phyloP scores from a whole-genome alignment of 2,113 vertebrate genomes.

The Hemichromis elongatus region DNA sequence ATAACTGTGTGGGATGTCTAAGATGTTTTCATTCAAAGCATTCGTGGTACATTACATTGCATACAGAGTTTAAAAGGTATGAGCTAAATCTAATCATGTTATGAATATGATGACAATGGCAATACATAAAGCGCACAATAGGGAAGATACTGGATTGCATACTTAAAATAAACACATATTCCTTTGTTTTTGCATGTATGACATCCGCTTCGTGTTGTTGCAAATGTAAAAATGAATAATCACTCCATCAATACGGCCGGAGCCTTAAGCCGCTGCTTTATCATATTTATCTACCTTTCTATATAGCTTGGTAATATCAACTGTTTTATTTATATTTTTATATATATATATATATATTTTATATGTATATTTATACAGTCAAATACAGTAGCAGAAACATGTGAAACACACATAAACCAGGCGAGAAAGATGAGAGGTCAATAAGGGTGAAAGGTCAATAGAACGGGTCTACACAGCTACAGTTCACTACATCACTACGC shows the following conservation, averaged over 20 bases:
- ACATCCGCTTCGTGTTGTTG: constrained; percentile 1
- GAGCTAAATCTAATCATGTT: constrained; percentile 25
- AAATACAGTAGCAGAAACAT: constrained; percentile 61
- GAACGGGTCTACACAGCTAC: constrained; percentile 67
- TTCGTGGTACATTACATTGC: constrained; percentile 35
- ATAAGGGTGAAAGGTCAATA: constrained; percentile 52
- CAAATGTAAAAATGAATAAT: constrained; percentile 17
- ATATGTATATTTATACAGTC: constrained; percentile 76
- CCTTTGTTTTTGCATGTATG: constrained; percentile 19
- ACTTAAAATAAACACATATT: constrained; percentile 19
- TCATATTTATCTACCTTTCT: constrained; percentile 58
- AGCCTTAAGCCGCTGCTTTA: background rate
- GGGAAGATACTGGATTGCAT: constrained; percentile 54
- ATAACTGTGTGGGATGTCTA: background rate
- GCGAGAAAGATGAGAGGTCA: constrained; percentile 56
- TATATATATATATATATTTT: constrained; percentile 63
- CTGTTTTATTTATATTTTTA: constrained; percentile 60
- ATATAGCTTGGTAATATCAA: constrained; percentile 60
- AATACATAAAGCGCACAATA: constrained; percentile 40
- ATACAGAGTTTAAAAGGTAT: constrained; percentile 28
- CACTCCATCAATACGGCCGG: background rate
- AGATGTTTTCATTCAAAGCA: constrained; percentile 35
- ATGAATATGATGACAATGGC: constrained; percentile 25
- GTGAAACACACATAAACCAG: constrained; percentile 57
- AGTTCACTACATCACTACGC: constrained; percentile 67